These are phyloP conservation scores for Sylvia atricapilla DNA, from an alignment of 2,113 vertebrate genomes.

Conservation along the genomic window DNA sequence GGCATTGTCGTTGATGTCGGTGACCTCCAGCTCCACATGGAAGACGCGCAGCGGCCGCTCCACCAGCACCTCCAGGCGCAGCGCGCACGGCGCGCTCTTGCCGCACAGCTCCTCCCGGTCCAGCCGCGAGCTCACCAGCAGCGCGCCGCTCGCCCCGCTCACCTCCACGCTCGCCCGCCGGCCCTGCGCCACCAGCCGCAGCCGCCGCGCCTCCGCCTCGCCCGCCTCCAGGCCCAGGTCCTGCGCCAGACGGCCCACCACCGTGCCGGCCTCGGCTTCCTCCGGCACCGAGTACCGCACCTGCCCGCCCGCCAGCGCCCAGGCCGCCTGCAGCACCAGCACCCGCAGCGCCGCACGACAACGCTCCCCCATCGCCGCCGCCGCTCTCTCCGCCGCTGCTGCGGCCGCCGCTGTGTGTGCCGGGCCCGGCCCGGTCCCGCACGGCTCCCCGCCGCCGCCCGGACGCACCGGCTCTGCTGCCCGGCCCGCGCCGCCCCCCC, in stretches of 20 bases:
- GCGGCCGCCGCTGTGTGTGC: too few relatives aligned
- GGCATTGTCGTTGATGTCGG: constrained; percentile 77
- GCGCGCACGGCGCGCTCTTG: too few relatives aligned
- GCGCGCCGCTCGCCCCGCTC: constrained; percentile 60
- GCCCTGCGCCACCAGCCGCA: not conserved
- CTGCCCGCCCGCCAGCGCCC: not conserved
- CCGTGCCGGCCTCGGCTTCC: not conserved
- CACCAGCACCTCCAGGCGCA: not conserved
- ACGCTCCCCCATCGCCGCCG: too few relatives aligned
- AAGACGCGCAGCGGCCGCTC: constrained; percentile 72
- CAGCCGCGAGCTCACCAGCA: not conserved
- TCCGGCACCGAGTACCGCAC: constrained; percentile 72
- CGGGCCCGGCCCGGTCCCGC: too few relatives aligned
- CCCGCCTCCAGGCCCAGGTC: not conserved
- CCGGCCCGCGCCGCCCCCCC: too few relatives aligned
- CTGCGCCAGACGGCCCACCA: not conserved
- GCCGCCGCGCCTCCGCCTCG: not conserved
- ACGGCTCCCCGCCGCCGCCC: too few relatives aligned
- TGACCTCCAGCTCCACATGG: constrained; percentile 76
- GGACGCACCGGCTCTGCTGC: too few relatives aligned
- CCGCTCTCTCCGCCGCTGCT: too few relatives aligned
- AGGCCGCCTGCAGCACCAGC: not conserved
- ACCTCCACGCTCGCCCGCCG: constrained; percentile 50
- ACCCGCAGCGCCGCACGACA: not conserved
- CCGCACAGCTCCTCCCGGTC: not conserved